Conservation (phyloP, 2,888 invertebrate species). For the Daptonema setosum region DNA sequence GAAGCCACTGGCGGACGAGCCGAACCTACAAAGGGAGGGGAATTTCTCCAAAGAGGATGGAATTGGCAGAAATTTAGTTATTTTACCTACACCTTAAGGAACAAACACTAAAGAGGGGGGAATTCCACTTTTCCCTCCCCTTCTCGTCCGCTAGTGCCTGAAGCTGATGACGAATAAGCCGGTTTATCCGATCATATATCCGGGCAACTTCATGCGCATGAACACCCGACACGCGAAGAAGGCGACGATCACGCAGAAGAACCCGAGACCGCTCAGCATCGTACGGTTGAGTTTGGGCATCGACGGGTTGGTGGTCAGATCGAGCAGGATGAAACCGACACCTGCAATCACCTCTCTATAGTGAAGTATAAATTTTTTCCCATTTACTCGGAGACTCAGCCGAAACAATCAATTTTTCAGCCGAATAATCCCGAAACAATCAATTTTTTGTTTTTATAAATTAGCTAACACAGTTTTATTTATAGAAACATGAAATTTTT, state of each 20-base stretch:
- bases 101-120: no score
- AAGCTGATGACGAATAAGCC: background rate
- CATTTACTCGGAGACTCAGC: background rate
- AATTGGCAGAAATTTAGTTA: no score
- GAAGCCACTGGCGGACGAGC: no score
- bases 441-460: no score
- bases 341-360: constrained; percentile 8
- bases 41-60: no score
- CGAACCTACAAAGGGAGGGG: no score
- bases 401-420: background rate
- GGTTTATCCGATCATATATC: constrained; percentile 9
- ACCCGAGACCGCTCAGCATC: constrained; percentile 66
- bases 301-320: constrained; percentile 65
- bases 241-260: constrained; percentile 69
- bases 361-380: background rate
- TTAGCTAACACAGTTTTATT: no score
- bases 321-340: constrained; percentile 79
- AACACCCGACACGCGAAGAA: constrained; percentile 90
- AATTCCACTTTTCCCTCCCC: no score
- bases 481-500: no score
- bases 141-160: no score
- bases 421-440: background rate
- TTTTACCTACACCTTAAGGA: no score
- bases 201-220: constrained; percentile 90
- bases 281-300: constrained; percentile 57